A percentile compares a stretch with the other conserved stretches of the same genome.
phyloP scores from a whole-genome alignment of 2,113 vertebrate species.

The Procavia capensis region DNA sequence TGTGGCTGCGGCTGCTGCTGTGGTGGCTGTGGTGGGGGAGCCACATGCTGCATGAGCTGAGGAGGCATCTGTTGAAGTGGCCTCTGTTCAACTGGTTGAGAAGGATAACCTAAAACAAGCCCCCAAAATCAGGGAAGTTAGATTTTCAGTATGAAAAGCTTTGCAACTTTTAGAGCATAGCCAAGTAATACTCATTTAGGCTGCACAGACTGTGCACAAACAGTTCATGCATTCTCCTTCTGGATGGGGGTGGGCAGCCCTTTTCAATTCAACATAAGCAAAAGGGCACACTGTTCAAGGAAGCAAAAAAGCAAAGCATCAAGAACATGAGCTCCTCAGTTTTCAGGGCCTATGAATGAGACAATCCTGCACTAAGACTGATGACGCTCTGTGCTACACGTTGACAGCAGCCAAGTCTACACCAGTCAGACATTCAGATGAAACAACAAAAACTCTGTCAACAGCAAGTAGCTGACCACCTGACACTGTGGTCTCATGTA shows the following conservation, averaged over 20 bases:
- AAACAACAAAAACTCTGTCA: slow-evolving; percentile 57
- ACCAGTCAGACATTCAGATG: slow-evolving; percentile 25
- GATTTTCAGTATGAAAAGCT: slow-evolving; percentile 76
- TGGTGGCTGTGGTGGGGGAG: slow-evolving; percentile 89
- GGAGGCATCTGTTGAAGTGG: slow-evolving; percentile 95
- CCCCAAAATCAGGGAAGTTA: slow-evolving; percentile 81
- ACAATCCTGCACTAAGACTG: not conserved
- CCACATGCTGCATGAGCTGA: slow-evolving; percentile 93
- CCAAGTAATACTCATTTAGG: slow-evolving; percentile 72
- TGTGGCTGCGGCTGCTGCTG: slow-evolving; percentile 86
- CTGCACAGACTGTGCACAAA: slow-evolving; percentile 53
- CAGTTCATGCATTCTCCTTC: slow-evolving; percentile 51
- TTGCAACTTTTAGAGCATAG: slow-evolving; percentile 68
- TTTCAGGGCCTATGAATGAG: slow-evolving; percentile 25
- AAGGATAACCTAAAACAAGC: slow-evolving; percentile 91
- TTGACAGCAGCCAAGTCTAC: slow-evolving; percentile 12
- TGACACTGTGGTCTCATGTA: slow-evolving; percentile 46
- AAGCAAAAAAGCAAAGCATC: slow-evolving; percentile 72
- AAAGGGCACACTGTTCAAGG: slow-evolving; percentile 54
- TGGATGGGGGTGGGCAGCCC: not conserved
- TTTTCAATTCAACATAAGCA: slow-evolving; percentile 42
- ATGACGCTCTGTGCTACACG: not conserved
- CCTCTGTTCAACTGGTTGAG: slow-evolving; percentile 95
- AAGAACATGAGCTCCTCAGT: slow-evolving; percentile 51
- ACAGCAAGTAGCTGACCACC: slow-evolving; percentile 38